phyloP scores from a whole-genome alignment of 2,888 invertebrate species.

The Caenorhabditis zanzibari region DNA sequence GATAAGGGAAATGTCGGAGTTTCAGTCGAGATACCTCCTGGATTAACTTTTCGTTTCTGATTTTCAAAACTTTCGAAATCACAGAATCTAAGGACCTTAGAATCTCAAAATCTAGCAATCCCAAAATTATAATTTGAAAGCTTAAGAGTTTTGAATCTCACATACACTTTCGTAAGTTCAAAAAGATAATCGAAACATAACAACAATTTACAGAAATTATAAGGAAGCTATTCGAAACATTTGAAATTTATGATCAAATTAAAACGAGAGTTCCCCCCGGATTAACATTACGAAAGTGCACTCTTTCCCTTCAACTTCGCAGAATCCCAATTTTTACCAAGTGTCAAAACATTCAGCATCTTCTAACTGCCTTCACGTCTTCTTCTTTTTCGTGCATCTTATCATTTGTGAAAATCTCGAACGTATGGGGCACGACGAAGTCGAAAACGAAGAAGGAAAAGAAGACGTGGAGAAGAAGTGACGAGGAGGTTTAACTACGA shows the following conservation, averaged over 20 bases:
- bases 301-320: neutral
- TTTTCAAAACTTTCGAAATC: too few relatives aligned
- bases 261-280: neutral
- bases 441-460: slow-evolving; percentile 19
- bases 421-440: slow-evolving; percentile 47
- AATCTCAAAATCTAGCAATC: too few relatives aligned
- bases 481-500: slow-evolving; percentile 60
- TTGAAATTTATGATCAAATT: neutral
- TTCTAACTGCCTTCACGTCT: neutral
- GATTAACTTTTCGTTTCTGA: too few relatives aligned
- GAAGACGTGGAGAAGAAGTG: neutral
- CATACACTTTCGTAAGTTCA: too few relatives aligned
- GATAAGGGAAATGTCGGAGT: too few relatives aligned
- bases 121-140: too few relatives aligned
- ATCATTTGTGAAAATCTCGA: slow-evolving; percentile 52
- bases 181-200: too few relatives aligned
- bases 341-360: slow-evolving; percentile 60
- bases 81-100: too few relatives aligned
- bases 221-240: neutral
- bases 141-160: too few relatives aligned
- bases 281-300: slow-evolving; percentile 47
- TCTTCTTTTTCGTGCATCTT: slow-evolving; percentile 20
- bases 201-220: too few relatives aligned
- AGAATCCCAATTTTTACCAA: slow-evolving; percentile 17
- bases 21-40: too few relatives aligned